A percentile compares a stretch with the other conserved stretches of the same genome.
These are phyloP conservation scores for Chydorus sphaericus DNA, from an alignment of 2,888 invertebrate genomes.

Conservation along the genomic window DNA sequence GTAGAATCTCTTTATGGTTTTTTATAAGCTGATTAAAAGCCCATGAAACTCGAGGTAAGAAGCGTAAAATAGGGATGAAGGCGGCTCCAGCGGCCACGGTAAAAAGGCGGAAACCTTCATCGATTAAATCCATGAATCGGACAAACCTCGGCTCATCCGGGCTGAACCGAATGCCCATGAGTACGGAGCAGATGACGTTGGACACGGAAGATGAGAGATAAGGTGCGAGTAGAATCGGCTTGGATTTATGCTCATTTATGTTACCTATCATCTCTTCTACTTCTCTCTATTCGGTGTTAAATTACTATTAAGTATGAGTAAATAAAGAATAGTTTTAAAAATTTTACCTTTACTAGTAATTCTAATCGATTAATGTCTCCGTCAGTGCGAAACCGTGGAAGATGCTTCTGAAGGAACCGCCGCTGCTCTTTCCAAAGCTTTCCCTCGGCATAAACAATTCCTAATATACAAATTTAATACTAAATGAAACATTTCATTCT, in stretches of 20 bases:
- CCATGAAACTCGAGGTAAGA: slow-evolving; percentile 40
- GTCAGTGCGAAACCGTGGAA: slow-evolving; percentile 66
- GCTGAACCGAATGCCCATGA: slow-evolving; percentile 75
- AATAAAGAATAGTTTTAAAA: too few relatives aligned
- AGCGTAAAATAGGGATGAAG: slow-evolving; percentile 62
- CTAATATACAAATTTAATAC: slow-evolving; percentile 54
- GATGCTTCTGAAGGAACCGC: slow-evolving; percentile 67
- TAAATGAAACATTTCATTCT: too few relatives aligned
- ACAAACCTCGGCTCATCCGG: slow-evolving; percentile 60
- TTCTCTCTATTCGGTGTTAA: slow-evolving; percentile 48
- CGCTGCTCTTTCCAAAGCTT: slow-evolving; percentile 81
- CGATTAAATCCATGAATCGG: slow-evolving; percentile 66
- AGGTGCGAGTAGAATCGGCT: slow-evolving; percentile 56
- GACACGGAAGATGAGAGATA: slow-evolving; percentile 65
- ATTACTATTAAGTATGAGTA: not conserved
- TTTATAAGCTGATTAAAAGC: too few relatives aligned
- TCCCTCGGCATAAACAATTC: slow-evolving; percentile 77
- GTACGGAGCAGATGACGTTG: slow-evolving; percentile 78
- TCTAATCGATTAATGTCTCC: slow-evolving; percentile 69
- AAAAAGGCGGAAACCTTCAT: slow-evolving; percentile 78
- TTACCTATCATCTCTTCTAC: slow-evolving; percentile 55
- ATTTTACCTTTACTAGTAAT: slow-evolving; percentile 62
- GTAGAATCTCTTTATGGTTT: too few relatives aligned
- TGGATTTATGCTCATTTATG: slow-evolving; percentile 44
- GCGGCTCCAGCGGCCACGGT: slow-evolving; percentile 67